Percentiles rank a stretch among this genome's conserved stretches.
Conservation (phyloP, 2,888 invertebrate species). For the Epinotia bilunana region DNA sequence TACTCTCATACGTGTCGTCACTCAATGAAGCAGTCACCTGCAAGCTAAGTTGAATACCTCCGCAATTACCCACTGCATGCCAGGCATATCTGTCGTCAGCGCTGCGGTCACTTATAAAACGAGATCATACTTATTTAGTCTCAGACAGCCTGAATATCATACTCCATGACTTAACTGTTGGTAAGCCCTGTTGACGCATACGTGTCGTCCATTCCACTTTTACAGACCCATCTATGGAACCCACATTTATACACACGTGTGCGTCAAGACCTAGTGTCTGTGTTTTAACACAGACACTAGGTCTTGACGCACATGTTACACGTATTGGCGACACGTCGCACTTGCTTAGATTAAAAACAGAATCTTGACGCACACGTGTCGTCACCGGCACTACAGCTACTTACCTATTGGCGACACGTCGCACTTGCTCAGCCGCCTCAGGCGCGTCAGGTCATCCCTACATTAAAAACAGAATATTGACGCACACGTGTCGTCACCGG, state of each 20-base stretch:
- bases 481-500: constrained; percentile 1
- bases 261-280: no score
- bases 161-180: no score
- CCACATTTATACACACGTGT: no score
- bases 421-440: constrained; percentile 75
- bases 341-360: no score
- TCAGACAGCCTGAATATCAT: no score
- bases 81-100: no score
- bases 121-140: no score
- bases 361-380: no score
- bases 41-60: no score
- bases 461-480: neutral
- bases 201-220: constrained; percentile 48
- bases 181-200: neutral
- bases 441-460: constrained; percentile 72
- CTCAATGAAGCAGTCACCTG: neutral
- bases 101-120: no score
- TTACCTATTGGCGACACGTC: constrained; percentile 74
- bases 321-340: neutral
- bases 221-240: constrained; percentile 63
- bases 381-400: neutral
- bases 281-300: no score
- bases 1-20: constrained; percentile 1
- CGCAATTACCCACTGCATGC: no score
- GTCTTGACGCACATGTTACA: neutral